Base-by-base conservation (phyloP, 2,888 invertebrate genomes). In the Agelastica alni region DNA sequence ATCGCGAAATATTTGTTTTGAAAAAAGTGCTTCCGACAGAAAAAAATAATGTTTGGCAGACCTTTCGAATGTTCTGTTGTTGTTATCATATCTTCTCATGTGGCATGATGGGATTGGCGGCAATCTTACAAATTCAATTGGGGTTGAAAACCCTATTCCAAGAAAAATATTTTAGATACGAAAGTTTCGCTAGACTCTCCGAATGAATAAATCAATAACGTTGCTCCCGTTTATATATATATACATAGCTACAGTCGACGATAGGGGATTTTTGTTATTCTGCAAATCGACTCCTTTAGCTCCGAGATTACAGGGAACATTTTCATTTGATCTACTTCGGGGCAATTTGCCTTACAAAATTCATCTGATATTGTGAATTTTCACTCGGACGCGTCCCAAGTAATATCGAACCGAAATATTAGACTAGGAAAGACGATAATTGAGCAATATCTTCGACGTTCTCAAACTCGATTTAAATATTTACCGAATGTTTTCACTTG, bases 271-370 rank as follows among this genome's bases (percentile, higher is more conserved):
- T 34, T 59, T 57, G 56, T 59, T 57, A 59, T 59, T 59, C 51
- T 52, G 48, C 54, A 57, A 57, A 59, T 56, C 51, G 54, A 39
- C 47, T 56, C 52, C 53, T 60, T 51, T 56, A 53, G 55, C 53
- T 55, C 9, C 43, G 36, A 51, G 52, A 52, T 51, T 58, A 41
- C 39, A 47, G 48, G 53, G 54, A 60, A 60, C 47, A 49, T 37
- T 58, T 60, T 57, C 51, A 55, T 61, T 61, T 56, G 61, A 61
- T 59, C 51, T 58, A 58, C 55, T 55, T 47, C 57, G 51, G 56
- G 59, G 57, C 52, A 56, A 60, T 53, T 58, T 51, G 12, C 42
- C n/a, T 41, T 17, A 37, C 7, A 37, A n/a, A n/a, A 16, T 37
- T 36, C 17, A 10, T 17, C 4, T 37, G 36, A 37, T 9, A 17